These are phyloP conservation scores for Hermetia illucens DNA, from an alignment of 1,140 invertebrate species.

Conservation along the genomic window DNA sequence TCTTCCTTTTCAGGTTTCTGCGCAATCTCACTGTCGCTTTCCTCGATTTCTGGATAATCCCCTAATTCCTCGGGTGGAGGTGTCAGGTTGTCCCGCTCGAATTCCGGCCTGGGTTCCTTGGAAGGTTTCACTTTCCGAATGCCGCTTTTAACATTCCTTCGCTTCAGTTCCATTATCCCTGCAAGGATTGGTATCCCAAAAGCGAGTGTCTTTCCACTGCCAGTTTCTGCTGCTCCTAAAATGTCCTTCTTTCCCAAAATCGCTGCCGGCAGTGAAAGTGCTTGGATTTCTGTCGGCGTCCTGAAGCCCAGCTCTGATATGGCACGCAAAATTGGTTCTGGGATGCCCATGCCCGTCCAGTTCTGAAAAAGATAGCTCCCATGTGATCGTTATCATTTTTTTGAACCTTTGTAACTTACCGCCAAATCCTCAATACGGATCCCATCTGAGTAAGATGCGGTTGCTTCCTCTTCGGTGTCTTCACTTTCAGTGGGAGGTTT, in stretches of 20 bases:
- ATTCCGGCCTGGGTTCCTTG: conserved; percentile 16
- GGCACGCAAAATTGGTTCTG: conserved; percentile 53
- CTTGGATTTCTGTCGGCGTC: conserved; percentile 72
- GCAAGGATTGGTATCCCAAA: conserved; percentile 88
- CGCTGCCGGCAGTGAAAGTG: conserved; percentile 63
- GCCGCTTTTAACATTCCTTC: conserved; percentile 18
- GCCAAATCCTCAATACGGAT: conserved; percentile 3
- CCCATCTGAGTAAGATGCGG: background rate
- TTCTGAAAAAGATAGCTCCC: conserved; percentile 39
- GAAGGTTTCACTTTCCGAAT: conserved; percentile 29
- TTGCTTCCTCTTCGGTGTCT: background rate
- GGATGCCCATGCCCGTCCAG: conserved; percentile 58
- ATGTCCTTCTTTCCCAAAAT: conserved; percentile 73
- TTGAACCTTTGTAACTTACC: background rate
- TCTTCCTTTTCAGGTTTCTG: conserved; percentile 27
- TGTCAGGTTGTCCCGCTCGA: conserved; percentile 21
- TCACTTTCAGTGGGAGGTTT: background rate
- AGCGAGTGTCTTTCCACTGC: conserved; percentile 94
- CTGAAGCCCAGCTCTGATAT: conserved; percentile 61
- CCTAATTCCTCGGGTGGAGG: conserved; percentile 21
- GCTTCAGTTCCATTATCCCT: conserved; percentile 63
- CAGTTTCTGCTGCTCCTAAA: conserved; percentile 91
- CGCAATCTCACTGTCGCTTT: conserved; percentile 23
- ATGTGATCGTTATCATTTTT: too few relatives aligned
- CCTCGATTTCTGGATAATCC: conserved; percentile 23